These are phyloP conservation scores for Venustoraphidia nigricollis DNA, from an alignment of 2,888 invertebrate species.

Conservation along the genomic window DNA sequence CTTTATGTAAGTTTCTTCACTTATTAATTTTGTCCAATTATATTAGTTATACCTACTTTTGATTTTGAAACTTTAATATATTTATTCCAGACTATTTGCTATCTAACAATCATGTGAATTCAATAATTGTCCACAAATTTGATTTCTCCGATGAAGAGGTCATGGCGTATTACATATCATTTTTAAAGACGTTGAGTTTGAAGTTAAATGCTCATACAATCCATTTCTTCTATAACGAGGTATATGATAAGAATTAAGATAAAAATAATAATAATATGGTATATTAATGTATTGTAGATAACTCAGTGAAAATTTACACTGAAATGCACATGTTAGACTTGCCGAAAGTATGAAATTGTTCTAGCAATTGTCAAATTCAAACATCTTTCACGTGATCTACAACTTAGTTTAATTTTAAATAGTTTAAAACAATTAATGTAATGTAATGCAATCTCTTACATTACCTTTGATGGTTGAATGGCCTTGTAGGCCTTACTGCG, in stretches of 20 bases:
- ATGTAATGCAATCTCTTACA: too few relatives aligned
- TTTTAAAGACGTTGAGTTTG: conserved; percentile 92
- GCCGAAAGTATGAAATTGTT: too few relatives aligned
- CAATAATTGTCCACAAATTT: conserved; percentile 98
- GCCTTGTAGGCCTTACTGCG: too few relatives aligned
- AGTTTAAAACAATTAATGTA: too few relatives aligned
- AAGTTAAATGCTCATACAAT: conserved; percentile 97
- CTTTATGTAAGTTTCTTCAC: conserved; percentile 68
- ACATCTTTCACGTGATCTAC: too few relatives aligned
- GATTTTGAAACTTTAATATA: neutral
- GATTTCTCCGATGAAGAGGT: conserved; percentile 99
- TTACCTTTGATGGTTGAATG: too few relatives aligned
- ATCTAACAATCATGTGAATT: conserved; percentile 99
- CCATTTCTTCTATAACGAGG: conserved; percentile 99
- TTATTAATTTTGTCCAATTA: neutral
- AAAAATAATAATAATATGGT: too few relatives aligned
- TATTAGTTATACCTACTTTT: neutral
- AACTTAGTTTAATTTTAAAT: too few relatives aligned
- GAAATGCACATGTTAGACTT: too few relatives aligned
- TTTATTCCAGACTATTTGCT: conserved; percentile 84
- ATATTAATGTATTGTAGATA: too few relatives aligned
- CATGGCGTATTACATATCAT: conserved; percentile 99
- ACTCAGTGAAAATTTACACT: too few relatives aligned
- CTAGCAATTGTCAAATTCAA: too few relatives aligned
- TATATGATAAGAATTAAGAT: conserved; percentile 25